phyloP scores from a whole-genome alignment of 2,797 vertebrate genomes.

The Urosaurus nigricauda region DNA sequence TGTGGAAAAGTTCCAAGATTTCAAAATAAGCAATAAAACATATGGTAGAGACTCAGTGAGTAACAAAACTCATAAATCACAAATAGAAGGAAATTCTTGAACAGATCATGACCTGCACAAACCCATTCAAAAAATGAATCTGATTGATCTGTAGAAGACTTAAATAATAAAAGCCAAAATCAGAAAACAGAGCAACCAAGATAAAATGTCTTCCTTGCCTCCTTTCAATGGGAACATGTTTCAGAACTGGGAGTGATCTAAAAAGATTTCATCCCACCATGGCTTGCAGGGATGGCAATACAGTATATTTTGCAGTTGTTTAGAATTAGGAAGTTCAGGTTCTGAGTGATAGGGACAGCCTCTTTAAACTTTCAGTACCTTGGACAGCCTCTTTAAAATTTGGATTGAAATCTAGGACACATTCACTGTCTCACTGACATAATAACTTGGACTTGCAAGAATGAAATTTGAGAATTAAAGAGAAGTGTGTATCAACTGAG shows the following conservation, averaged over 20 bases:
- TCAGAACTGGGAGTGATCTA: background rate
- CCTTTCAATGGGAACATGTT: background rate
- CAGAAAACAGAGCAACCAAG: background rate
- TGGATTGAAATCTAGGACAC: no score
- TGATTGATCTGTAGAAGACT: background rate
- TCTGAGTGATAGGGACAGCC: no score
- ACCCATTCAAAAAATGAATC: background rate
- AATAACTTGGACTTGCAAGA: background rate
- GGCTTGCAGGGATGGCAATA: background rate
- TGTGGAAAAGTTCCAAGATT: slow-evolving; percentile 11
- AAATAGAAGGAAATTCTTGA: background rate
- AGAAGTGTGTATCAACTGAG: background rate
- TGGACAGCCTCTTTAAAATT: no score
- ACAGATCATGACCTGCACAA: background rate
- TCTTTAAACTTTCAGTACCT: no score
- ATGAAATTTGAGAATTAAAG: background rate
- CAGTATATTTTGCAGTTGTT: background rate
- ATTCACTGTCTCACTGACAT: no score
- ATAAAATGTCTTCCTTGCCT: background rate
- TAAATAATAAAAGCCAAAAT: background rate
- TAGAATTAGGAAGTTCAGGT: no score
- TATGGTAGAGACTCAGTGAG: background rate
- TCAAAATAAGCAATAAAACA: slow-evolving; percentile 30
- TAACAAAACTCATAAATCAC: background rate
- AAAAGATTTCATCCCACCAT: background rate